phyloP scores from a whole-genome alignment of 2,797 vertebrate species.

The Danionella dracula region DNA sequence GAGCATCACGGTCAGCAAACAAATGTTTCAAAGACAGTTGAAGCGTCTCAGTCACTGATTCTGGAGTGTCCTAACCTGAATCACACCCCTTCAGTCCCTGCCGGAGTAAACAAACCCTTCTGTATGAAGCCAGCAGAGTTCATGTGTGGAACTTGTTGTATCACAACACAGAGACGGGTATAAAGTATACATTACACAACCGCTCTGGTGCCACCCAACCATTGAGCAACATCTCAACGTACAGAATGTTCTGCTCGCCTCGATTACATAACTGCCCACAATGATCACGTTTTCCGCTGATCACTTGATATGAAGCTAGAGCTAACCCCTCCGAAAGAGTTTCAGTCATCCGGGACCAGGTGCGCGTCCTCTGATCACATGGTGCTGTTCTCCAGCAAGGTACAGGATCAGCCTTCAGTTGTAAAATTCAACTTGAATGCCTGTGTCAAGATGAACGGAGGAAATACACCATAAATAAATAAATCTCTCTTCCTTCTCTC shows the following conservation, averaged over 20 bases:
- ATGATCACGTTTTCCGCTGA: constrained; percentile 25
- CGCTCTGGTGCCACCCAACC: constrained; percentile 19
- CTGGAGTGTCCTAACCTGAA: too few relatives aligned
- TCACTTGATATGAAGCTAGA: constrained; percentile 24
- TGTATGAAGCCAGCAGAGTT: too few relatives aligned
- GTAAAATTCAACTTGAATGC: neutral
- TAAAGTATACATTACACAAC: constrained; percentile 30
- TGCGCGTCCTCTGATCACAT: neutral
- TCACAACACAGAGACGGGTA: neutral
- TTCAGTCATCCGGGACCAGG: neutral
- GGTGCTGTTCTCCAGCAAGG: neutral
- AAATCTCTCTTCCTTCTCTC: too few relatives aligned
- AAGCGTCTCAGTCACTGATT: too few relatives aligned
- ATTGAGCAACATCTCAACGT: constrained; percentile 54
- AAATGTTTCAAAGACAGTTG: too few relatives aligned
- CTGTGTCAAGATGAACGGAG: neutral
- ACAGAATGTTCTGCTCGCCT: constrained; percentile 45
- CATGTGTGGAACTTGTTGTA: neutral
- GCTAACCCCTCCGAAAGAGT: neutral
- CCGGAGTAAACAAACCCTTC: too few relatives aligned
- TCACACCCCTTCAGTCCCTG: too few relatives aligned
- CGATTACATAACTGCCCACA: constrained; percentile 56
- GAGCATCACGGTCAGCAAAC: too few relatives aligned
- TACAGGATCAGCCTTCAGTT: neutral
- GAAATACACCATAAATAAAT: too few relatives aligned